These are phyloP conservation scores for Cotesia glomerata DNA, from an alignment of 1,140 invertebrate genomes.

Conservation along the genomic window DNA sequence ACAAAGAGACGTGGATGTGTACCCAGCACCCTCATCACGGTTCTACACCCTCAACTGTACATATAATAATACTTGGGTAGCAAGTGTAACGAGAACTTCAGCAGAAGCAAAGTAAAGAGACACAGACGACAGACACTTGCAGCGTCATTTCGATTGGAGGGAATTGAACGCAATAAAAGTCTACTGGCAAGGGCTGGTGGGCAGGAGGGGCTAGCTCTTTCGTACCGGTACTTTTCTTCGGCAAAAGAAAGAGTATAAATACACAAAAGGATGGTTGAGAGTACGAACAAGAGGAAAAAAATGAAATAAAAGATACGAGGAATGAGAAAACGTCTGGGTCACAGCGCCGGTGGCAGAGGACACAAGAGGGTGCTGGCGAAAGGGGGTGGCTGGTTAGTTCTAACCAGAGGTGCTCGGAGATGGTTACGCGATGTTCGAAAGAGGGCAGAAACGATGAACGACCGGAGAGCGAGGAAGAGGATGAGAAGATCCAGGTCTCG, in stretches of 20 bases:
- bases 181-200: neutral
- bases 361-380: neutral
- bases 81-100: conserved; percentile 21
- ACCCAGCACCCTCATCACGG: neutral
- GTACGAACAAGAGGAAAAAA: no score
- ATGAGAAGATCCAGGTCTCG: conserved; percentile 30
- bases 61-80: neutral
- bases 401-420: neutral
- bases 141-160: conserved; percentile 24
- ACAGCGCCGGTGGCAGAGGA: neutral
- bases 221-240: neutral
- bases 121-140: conserved; percentile 12
- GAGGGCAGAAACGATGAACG: conserved; percentile 19
- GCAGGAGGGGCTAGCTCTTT: neutral
- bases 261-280: neutral
- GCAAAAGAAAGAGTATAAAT: conserved; percentile 14
- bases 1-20: neutral
- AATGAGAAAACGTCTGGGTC: conserved; percentile 26
- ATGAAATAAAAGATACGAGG: neutral
- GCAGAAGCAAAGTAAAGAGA: conserved; percentile 6
- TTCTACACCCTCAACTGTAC: neutral
- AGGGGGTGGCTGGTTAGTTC: conserved; percentile 12
- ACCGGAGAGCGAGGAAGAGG: conserved; percentile 22
- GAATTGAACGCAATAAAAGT: conserved; percentile 26
- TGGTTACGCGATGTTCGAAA: conserved; percentile 23